Evolutionary conservation across 2,888 invertebrate species (phyloP), one percentile per base, ranked within the genome.

Genomic region (Napeogenes inachia): DNA sequence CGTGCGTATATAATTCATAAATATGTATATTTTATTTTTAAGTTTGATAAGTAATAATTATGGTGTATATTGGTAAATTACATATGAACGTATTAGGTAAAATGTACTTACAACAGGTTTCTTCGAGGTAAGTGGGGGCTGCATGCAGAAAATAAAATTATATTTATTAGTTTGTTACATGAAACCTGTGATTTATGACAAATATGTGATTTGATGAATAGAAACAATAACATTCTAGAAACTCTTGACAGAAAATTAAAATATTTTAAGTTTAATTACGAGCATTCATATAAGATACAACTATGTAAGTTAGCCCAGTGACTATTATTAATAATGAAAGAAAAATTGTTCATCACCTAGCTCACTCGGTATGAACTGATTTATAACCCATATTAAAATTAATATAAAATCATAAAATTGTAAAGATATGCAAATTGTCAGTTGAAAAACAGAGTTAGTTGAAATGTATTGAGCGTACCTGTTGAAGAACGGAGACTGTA

Each of bases 41-140:
- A 45, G 35, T 30, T 35, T 13, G 12, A 21, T 54, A 13, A 55
- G 13, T 45, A 32, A 45, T 3, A 54, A 54, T 5, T 5, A 57
- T 55, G 33, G 53, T 56, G 30, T 50, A 56, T 53, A 54, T 59
- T 45, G 45, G 56, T 54, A 13, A 55, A 12, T 32, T 59, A 13
- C 33, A 55, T 57, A 58, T 47, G 45, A 56, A 35, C 53, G 13
- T 8, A 54, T 62, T 32, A 57, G 47, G 58, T 57, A 13, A 59
- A 47, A 58, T 70, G 83, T 88, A 91, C 91, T 91, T 73, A 91
- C 91, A 91, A 84, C 45, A 89, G 77, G 75, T 91, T 81, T 80
- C 89, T 85, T 81, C 91, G 76, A 70, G 90, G 89, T 86, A 91
- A 90, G 78, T 91, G 91, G 68, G 91, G 88, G 86, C 91, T 91